Evolutionary conservation across 2,797 vertebrate genomes (phyloP), one percentile per base, ranked within the genome.

Genomic region (Gastrophryne carolinensis): DNA sequence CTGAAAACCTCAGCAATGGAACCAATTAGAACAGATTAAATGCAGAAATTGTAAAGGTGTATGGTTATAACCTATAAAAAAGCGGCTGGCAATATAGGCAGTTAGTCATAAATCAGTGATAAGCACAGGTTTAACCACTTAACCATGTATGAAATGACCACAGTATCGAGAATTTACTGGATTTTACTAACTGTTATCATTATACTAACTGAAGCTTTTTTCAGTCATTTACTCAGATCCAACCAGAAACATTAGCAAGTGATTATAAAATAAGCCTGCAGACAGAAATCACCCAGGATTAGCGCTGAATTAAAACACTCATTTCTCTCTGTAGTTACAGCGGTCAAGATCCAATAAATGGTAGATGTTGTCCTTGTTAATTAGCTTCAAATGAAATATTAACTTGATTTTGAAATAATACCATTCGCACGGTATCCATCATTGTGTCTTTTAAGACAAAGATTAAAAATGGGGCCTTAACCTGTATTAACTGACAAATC

Each of bases 321-420:
- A 54, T 30, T 60, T 49, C 47, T 47, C 15, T 66, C 17, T 19
- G 13, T 47, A 66, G 62, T n/a, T 52, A 30, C 19, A 58, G 54
- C 63, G 60, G 63, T 50, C 23, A 23, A 30, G n/a, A 39, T 11
- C 5, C 63, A 67, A 58, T 60, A 44, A 60, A 52, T 61, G 44
- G 44, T 10, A 52, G 73, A 60, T 11, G 67, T 30, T 11, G 49
- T 66, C 61, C 37, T 58, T 67, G 52, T 61, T 67, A 75, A 67
- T 75, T 68, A 61, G 53, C 63, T 60, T 23, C 11, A 37, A 61
- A 75, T 67, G 39, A 61, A 68, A 62, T 75, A 75, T 68, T 68
- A 68, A 75, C 73, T 68, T 61, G 53, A 65, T 49, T 47, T 39
- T 68, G 39, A 35, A 60, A 75, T 60, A 75, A 52, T 54, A 60